Percentiles rank a stretch among this genome's conserved stretches.
These are phyloP conservation scores for Zoanthus gigantus DNA, from an alignment of 92 coral and sea anemone species.

Conservation along the genomic window DNA sequence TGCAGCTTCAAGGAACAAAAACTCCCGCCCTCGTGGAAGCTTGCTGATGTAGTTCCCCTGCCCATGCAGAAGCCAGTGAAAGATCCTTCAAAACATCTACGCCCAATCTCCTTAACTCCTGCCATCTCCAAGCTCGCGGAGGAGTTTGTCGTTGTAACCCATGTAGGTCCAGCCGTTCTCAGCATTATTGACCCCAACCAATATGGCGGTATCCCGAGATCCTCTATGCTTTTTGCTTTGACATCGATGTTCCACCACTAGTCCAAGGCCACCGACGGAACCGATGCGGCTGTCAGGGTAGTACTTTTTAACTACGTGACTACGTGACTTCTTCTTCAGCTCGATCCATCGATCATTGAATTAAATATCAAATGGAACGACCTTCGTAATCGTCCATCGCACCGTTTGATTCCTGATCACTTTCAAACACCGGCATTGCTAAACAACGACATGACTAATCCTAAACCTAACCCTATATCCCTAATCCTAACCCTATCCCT, in stretches of 20 bases:
- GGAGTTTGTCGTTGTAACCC: conserved; percentile 21
- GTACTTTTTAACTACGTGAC: neutral
- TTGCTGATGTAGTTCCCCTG: neutral
- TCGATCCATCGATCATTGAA: no score
- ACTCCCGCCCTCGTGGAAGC: neutral
- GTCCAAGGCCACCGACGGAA: neutral
- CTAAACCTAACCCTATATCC: no score
- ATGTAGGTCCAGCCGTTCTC: conserved; percentile 14
- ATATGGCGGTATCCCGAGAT: neutral
- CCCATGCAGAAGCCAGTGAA: conserved; percentile 3
- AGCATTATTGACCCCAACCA: neutral
- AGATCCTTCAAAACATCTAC: conserved; percentile 1
- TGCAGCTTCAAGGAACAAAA: neutral
- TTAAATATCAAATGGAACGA: no score
- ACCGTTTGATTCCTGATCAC: no score
- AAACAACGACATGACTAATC: no score
- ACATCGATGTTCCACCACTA: neutral
- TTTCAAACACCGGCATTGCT: no score
- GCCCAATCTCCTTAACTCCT: conserved; percentile 17
- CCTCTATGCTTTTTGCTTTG: conserved; percentile 11
- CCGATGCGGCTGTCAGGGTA: neutral
- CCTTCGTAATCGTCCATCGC: no score
- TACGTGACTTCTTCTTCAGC: neutral
- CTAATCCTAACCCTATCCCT: no score
- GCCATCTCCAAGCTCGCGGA: neutral